These are phyloP conservation scores for Enteromius radiatus DNA, from an alignment of 2,797 vertebrate genomes.

Conservation along the genomic window DNA sequence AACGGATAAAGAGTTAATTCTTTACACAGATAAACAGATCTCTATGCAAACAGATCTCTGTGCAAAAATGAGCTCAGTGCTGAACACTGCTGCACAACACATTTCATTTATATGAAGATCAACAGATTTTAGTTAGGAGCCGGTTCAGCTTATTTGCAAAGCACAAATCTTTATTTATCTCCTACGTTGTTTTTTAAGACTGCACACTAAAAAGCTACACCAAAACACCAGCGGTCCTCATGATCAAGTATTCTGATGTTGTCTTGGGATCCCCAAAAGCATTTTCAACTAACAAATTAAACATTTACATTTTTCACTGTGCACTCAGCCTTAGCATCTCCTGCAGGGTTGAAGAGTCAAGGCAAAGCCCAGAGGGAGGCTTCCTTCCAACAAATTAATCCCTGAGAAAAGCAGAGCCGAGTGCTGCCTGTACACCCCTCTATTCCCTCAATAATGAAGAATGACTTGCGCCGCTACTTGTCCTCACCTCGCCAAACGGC, in stretches of 20 bases:
- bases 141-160: not conserved
- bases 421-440: constrained; percentile 72
- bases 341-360: constrained; percentile 83
- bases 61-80: not conserved
- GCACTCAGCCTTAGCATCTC: constrained; percentile 77
- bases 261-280: constrained; percentile 81
- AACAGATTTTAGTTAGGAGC: not conserved
- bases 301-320: constrained; percentile 90
- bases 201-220: not conserved
- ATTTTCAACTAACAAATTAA: constrained; percentile 88
- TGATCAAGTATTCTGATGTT: constrained; percentile 45
- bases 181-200: not conserved
- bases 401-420: constrained; percentile 85
- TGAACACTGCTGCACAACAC: not conserved
- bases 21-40: not conserved
- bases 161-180: not conserved
- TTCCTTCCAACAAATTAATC: constrained; percentile 90
- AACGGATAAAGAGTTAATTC: not conserved
- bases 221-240: constrained; percentile 9
- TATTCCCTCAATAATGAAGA: constrained; percentile 84
- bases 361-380: constrained; percentile 84
- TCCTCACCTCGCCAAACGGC: constrained; percentile 7
- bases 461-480: constrained; percentile 72
- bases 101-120: not conserved
- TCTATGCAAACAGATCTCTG: not conserved